Base-by-base conservation (phyloP, 2,888 invertebrate genomes). In the Ornithoptera priamus region DNA sequence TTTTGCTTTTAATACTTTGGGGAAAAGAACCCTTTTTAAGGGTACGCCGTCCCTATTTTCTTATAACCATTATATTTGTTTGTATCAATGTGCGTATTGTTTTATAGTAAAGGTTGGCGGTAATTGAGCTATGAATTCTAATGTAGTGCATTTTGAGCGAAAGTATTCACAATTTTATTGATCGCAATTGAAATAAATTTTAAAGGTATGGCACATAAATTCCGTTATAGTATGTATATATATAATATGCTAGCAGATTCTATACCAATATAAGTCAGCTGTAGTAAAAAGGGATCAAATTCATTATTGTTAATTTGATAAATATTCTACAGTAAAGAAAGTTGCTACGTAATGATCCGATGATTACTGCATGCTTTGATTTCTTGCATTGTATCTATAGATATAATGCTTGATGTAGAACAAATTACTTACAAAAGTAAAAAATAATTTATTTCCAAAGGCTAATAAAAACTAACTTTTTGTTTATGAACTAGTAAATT, bases 1-100 rank as follows among this genome's bases (percentile, higher is more conserved):
- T 89, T 87, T 88, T 80, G 84, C 86, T 84, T 88, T 87, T 84
- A 86, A 88, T 89, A 86, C 88, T 88, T 86, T 79, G 80, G 86
- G 87, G 85, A 85, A 89, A 87, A 85, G 83, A 83, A 81, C 85
- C 84, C 88, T 86, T 87, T 86, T 85, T 83, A 80, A 79, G 78
- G 80, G 80, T 82, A 62, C 57, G 79, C 80, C 79, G n/a, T 80
- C 80, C 80, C 76, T 77, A 80, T 82, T 86, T 84, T 86, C 86
- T 85, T 83, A 82, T 84, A 87, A 86, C 87, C 89, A 90, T 90
- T 90, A 86, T 86, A 86, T 88, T 86, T 83, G 61, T 62, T 84
- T 83, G 81, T 86, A 85, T 89, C 90, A 89, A 88, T 83, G 86
- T 85, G 85, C 86, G 82, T 84, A 83, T 86, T 90, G 81, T 62